Conservation (phyloP, 1,140 invertebrate genomes). For the Hetaerina americana region DNA sequence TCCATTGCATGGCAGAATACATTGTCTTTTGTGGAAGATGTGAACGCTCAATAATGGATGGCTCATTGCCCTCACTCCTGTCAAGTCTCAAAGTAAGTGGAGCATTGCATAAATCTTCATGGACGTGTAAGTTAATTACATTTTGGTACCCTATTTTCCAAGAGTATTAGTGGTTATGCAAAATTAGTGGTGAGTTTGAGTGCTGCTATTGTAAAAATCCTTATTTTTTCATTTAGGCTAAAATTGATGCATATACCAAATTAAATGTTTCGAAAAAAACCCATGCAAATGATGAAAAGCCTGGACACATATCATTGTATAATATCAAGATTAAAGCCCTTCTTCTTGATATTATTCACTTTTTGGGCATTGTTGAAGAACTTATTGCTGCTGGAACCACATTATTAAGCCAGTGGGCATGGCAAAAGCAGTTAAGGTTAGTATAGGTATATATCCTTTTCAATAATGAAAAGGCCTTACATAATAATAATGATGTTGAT, state of each 20-base stretch:
- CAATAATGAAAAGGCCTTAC: no score
- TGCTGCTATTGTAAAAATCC: background rate
- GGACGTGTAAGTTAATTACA: no score
- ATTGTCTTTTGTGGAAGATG: slow-evolving; percentile 69
- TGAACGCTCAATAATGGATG: slow-evolving; percentile 62
- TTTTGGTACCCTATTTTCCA: no score
- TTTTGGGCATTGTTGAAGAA: slow-evolving; percentile 65
- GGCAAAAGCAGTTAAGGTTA: slow-evolving; percentile 90
- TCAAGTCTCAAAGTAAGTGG: slow-evolving; percentile 25
- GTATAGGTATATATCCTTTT: background rate
- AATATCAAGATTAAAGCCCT: slow-evolving; percentile 51
- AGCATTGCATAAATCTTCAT: no score
- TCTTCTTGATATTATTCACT: slow-evolving; percentile 89
- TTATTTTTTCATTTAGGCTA: slow-evolving; percentile 23
- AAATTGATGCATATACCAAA: slow-evolving; percentile 49
- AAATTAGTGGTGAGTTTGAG: no score
- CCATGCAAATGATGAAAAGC: slow-evolving; percentile 4
- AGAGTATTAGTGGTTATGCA: no score
- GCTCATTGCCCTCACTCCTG: slow-evolving; percentile 42
- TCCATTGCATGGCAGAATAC: slow-evolving; percentile 53
- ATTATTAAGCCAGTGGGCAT: slow-evolving; percentile 66
- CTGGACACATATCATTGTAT: slow-evolving; percentile 22
- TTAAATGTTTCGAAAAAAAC: slow-evolving; percentile 9
- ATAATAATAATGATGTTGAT: no score
- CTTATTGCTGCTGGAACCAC: slow-evolving; percentile 54